A percentile compares a stretch with the other conserved stretches of the same genome.
Evolutionary conservation across 2,113 vertebrate genomes (phyloP).

Genomic region (Dipodomys stephensi): DNA sequence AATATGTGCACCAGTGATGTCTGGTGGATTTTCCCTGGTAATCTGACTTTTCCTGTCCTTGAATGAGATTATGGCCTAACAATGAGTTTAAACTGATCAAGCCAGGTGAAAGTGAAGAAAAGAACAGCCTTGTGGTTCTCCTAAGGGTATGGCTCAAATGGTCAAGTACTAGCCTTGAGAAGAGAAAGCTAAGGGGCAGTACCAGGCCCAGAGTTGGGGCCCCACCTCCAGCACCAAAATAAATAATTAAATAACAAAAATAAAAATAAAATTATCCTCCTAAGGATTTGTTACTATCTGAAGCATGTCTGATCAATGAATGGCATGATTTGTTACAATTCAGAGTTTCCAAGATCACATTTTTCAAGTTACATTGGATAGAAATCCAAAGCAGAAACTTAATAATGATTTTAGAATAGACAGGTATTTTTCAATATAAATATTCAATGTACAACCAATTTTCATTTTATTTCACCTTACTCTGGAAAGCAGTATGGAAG

Average conservation of each 20-base stretch:
- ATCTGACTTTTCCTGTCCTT: background rate
- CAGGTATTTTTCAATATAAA: slow-evolving; percentile 34
- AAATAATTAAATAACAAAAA: too few species aligned
- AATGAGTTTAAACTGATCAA: background rate
- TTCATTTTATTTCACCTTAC: slow-evolving; percentile 56
- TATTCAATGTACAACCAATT: slow-evolving; percentile 13
- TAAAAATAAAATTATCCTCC: background rate
- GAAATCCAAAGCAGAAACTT: slow-evolving; percentile 23
- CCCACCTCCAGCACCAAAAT: too few species aligned
- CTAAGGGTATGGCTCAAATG: background rate
- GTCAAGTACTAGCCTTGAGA: too few species aligned
- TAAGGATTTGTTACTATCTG: slow-evolving; percentile 9
- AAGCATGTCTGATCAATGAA: background rate
- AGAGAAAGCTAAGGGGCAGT: too few species aligned
- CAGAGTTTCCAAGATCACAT: background rate
- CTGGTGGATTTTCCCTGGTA: background rate
- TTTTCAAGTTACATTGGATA: slow-evolving; percentile 31
- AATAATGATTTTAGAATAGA: slow-evolving; percentile 47
- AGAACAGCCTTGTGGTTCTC: background rate
- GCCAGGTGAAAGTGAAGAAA: background rate
- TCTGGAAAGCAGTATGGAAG: too few species aligned
- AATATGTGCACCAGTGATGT: background rate
- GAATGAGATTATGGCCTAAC: slow-evolving; percentile 17
- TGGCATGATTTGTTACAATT: slow-evolving; percentile 45
- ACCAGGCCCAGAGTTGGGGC: too few species aligned